Evolutionary conservation across 2,113 vertebrate genomes (phyloP), one percentile per base, ranked within the genome.

Genomic region (Tachycineta bicolor): DNA sequence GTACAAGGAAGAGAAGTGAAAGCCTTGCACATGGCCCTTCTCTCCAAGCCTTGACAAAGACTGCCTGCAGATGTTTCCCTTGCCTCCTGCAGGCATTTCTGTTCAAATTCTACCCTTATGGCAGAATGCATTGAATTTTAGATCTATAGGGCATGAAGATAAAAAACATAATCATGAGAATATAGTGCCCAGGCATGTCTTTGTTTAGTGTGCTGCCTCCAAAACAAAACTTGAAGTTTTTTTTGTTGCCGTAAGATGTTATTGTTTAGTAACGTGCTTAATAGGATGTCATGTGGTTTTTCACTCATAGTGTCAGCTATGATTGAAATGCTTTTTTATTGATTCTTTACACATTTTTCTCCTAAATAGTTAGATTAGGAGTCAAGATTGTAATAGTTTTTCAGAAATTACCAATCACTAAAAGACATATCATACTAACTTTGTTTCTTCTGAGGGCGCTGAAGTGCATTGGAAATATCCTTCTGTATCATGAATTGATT

Each of bases 391-490:
- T 73, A 62, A 70, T 84, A 80, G 9, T 41, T 77, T 88, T 55
- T 60, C 56, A 82, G 43, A 85, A 95, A 92, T 85, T 93, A 81
- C 78, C 84, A 68, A 59, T 95, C 52, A 85, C 89, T 84, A 87
- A 76, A 94, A 94, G 76, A 83, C 44, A 26, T n/a, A 43, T 89
- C 81, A 78, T 90, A 50, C 25, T 97, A 93, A 83, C 52, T 93
- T 94, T 79, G 46, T 67, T 93, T 70, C 80, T 97, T 92, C 89
- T 95, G 55, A 96, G 89, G 84, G 63, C 52, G 44, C 37, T 88
- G 63, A 92, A 95, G 83, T 83, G 26, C 58, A 62, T 92, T 71
- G 95, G 92, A 97, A 97, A 96, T 93, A 93, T 81, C 90, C 49
- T 96, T 94, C 81, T 95, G 47, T 74, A 44, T 93, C 49, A 63